Conservation (phyloP, 2,888 invertebrate genomes). For the Xylocampa areola region DNA sequence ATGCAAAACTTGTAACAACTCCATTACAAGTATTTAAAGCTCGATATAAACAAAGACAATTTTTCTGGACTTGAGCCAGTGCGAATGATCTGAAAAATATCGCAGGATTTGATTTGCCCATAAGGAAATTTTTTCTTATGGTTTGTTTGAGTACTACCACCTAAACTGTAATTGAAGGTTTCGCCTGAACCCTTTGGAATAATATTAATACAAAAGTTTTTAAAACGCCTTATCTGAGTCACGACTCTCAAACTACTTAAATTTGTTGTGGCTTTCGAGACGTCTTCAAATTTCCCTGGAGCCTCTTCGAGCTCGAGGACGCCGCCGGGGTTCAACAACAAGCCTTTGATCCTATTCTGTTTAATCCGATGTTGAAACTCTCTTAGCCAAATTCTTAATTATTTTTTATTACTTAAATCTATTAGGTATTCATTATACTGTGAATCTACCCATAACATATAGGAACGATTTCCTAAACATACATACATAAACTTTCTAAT, state of each 20-base stretch:
- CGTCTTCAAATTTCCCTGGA: slow-evolving; percentile 30
- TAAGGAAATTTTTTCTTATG: too few relatives aligned
- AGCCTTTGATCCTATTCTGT: slow-evolving; percentile 16
- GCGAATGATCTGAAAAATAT: too few relatives aligned
- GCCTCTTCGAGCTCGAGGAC: slow-evolving; percentile 1
- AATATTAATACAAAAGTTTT: not conserved
- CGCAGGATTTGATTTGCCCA: too few relatives aligned
- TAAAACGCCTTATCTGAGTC: slow-evolving; percentile 3
- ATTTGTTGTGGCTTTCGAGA: slow-evolving; percentile 22
- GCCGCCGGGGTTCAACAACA: slow-evolving; percentile 5
- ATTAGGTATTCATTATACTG: too few relatives aligned
- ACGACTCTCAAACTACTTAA: slow-evolving; percentile 20
- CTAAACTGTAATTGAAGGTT: not conserved
- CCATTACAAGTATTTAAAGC: slow-evolving; percentile 4
- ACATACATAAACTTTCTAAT: too few relatives aligned
- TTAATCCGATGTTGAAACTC: not conserved
- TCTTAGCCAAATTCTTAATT: not conserved
- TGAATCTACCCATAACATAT: too few relatives aligned
- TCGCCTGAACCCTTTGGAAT: not conserved
- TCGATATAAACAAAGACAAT: not conserved
- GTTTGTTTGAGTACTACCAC: too few relatives aligned
- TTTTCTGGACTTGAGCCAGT: not conserved
- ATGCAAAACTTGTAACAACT: slow-evolving; percentile 11
- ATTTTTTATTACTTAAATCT: too few relatives aligned
- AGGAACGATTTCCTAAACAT: too few relatives aligned